Evolutionary conservation across 2,797 vertebrate species (phyloP), one percentile per base, ranked within the genome.

Genomic region (Galagoides demidoff): DNA sequence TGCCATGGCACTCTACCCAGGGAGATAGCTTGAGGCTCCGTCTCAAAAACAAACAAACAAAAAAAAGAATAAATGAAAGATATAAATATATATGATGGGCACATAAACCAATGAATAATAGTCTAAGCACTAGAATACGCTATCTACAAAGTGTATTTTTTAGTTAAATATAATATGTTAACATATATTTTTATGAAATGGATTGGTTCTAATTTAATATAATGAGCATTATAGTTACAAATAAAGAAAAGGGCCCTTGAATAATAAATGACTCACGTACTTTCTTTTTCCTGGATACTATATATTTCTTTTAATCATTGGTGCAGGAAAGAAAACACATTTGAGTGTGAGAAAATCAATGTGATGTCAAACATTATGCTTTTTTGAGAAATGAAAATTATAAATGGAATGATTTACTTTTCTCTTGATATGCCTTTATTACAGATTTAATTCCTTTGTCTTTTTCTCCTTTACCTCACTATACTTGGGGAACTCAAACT

Each of bases 301-400:
- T 45, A 70, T 59, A 77, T 70, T 84, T 94, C 78, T 52, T 64
- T 92, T 83, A 84, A 66, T 59, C 39, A 5, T 63, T 55, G 12
- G 4, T 66, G 2, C 4, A 45, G 34, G 87, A 63, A 4, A 76
- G 10, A 85, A 81, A 66, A 49, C 2, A 16, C 25, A 85, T 86
- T 29, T 84, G 73, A 61, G 17, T 82, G 49, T 14, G 16, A 74
- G 13, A 73, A 91, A 90, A 89, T 59, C 82, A 90, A 73, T 37
- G 16, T 52, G 0, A 68, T 87, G 11, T 20, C 52, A 63, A 2
- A 37, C 10, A 61, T 43, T 68, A 76, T 74, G n/a, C 25, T 88
- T 3, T 93, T 76, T 83, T 85, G 57, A 92, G 61, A 96, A 92
- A 81, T 77, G 61, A 76, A 2, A 2, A 52, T 66, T 93, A 49